Evolutionary conservation across 2,113 vertebrate species (phyloP), one percentile per base, ranked within the genome.

Genomic region (Lucifuga dentata): DNA sequence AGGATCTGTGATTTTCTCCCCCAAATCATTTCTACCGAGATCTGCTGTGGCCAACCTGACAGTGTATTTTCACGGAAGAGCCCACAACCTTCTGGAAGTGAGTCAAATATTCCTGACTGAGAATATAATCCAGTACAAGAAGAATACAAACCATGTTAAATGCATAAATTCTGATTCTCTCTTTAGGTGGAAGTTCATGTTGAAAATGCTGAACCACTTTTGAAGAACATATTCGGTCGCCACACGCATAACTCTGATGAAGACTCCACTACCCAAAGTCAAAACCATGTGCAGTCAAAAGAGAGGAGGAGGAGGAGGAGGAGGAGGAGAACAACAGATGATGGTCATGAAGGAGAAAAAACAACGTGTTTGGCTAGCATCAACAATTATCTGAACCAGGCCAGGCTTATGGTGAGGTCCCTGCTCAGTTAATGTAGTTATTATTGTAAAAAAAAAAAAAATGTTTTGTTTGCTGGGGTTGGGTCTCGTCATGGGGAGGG

Each of bases 21-120:
- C 95, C 13, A 73, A 88, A 48, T 96, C 95, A 12, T 96, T 95
- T 79, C 77, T 98, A 8, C 96, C 95, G 2, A 89, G 91, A 59
- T 94, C 92, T 69, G 82, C 90, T 16, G 85, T 81, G 48, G 86
- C 86, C 8, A 97, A 95, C 85, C 64, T 96, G 67, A 96, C 94
- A 0, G 11, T 93, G 11, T 91, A 95, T 20, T 50, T 92, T 11
- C 83, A 94, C 43, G 95, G 95, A 1, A 86, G 73, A 80, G 93
- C 94, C 53, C 61, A 94, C 78, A 96, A 95, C 88, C 74, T 96
- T 3, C 73, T 97, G 46, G 94, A 97, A 91, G 96, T 93, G 84
- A 91, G 91, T 90, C 23, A 44, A 20, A 19, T 10, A 16, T 10
- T 19, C 8, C 44, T 19, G 8, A 38, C 36, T 8, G 13, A 38